Percentiles rank a stretch among this genome's conserved stretches.
phyloP scores from a whole-genome alignment of 2,888 invertebrate genomes.

The Stomorhina lunata region DNA sequence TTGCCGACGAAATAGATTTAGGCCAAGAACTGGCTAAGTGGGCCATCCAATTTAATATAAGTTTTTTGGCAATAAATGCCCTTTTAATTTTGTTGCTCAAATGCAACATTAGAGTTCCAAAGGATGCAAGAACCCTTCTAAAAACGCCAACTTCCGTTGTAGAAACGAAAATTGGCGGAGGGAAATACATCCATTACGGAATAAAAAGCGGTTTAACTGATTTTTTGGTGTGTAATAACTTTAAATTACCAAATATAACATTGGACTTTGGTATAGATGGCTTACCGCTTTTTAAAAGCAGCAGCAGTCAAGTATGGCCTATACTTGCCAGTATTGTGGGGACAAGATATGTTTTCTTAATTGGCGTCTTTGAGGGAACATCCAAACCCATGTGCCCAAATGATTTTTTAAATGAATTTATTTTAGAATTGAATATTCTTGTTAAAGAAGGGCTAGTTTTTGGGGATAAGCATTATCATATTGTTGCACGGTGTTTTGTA shows the following conservation, averaged over 20 bases:
- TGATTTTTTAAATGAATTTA: constrained; percentile 9
- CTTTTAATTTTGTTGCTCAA: too few relatives aligned
- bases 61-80: too few relatives aligned
- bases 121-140: too few relatives aligned
- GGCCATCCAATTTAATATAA: too few relatives aligned
- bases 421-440: neutral
- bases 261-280: neutral
- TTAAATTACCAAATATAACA: neutral
- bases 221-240: neutral
- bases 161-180: too few relatives aligned
- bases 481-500: too few relatives aligned
- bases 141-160: too few relatives aligned
- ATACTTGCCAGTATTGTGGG: neutral
- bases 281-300: neutral
- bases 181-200: neutral
- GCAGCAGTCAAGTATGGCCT: neutral
- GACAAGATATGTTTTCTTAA: neutral
- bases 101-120: too few relatives aligned
- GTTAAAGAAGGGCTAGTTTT: neutral
- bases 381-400: too few relatives aligned
- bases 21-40: too few relatives aligned
- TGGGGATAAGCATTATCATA: neutral
- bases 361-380: neutral
- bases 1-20: too few relatives aligned
- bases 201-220: constrained; percentile 8